Conservation (phyloP, 2,797 vertebrate genomes). For the Characodon lateralis region DNA sequence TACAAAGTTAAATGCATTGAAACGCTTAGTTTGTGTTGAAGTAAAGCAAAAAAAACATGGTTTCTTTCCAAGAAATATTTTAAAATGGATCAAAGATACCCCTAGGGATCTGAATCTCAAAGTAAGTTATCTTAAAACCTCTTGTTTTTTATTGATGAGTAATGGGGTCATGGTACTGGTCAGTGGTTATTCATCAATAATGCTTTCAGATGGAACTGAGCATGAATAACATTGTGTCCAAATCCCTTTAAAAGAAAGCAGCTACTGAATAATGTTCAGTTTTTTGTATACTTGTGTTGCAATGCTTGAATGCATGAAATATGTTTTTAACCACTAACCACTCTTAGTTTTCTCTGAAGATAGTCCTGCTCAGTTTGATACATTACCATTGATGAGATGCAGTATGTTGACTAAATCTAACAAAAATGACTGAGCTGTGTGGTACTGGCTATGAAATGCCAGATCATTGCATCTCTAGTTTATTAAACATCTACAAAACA, state of each 20-base stretch:
- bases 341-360: background rate
- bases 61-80: conserved; percentile 12
- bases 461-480: too few species aligned
- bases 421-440: background rate
- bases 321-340: background rate
- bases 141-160: conserved; percentile 22
- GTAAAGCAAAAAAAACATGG: background rate
- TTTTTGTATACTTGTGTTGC: background rate
- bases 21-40: background rate
- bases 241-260: background rate
- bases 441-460: too few species aligned
- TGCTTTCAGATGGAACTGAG: conserved; percentile 22
- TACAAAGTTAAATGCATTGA: background rate
- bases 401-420: background rate
- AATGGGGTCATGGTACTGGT: background rate
- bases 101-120: conserved; percentile 6
- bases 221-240: conserved; percentile 1
- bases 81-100: conserved; percentile 20
- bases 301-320: background rate
- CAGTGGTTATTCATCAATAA: conserved; percentile 29
- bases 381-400: background rate
- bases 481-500: background rate
- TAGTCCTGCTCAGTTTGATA: background rate
- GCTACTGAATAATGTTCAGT: background rate
- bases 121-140: background rate